Conservation (phyloP, 2,797 vertebrate genomes). For the Sardinella longiceps region DNA sequence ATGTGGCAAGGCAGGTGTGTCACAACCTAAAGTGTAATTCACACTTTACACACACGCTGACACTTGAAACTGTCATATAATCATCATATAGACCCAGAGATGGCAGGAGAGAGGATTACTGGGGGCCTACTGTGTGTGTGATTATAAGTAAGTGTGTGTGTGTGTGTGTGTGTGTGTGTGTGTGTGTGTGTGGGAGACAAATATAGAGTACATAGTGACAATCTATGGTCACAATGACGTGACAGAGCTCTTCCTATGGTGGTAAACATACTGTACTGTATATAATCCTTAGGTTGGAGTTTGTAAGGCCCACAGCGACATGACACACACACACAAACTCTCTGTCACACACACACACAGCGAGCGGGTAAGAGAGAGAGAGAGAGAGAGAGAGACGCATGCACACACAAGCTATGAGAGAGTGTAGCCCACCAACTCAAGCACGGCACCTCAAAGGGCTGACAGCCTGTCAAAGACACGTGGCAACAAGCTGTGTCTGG, state of each 20-base stretch:
- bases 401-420: slow-evolving; percentile 16
- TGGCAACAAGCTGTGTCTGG: slow-evolving; percentile 83
- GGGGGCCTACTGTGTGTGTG: neutral
- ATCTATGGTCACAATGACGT: neutral
- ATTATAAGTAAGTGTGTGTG: neutral
- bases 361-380: neutral
- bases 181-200: neutral
- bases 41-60: neutral
- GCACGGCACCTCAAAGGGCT: slow-evolving; percentile 64
- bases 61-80: slow-evolving; percentile 12
- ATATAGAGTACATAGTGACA: neutral
- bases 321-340: neutral
- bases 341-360: slow-evolving; percentile 8
- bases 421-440: slow-evolving; percentile 23
- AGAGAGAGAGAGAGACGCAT: too few species aligned
- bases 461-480: slow-evolving; percentile 87
- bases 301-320: neutral
- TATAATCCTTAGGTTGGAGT: neutral
- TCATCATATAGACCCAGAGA: neutral
- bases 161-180: slow-evolving; percentile 8
- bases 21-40: slow-evolving; percentile 13
- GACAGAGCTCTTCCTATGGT: neutral
- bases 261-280: neutral
- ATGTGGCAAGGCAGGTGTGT: neutral
- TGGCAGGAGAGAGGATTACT: neutral